A percentile compares a stretch with the other conserved stretches of the same genome.
phyloP scores from a whole-genome alignment of 2,888 invertebrate genomes.

The Micropterix aruncella region DNA sequence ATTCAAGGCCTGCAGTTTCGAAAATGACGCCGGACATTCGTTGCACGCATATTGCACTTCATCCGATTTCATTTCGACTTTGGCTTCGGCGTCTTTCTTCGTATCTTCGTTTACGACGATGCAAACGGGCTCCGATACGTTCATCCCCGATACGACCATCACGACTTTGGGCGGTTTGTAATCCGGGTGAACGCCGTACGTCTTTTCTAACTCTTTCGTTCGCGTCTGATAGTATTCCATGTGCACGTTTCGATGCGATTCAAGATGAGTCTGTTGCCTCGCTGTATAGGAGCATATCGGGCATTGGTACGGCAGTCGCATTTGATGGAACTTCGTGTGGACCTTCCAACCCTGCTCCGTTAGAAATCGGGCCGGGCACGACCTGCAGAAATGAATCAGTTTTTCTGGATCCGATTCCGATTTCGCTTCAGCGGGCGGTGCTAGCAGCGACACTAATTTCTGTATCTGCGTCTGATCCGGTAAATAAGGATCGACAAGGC shows the following conservation, averaged over 20 bases:
- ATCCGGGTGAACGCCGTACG: constrained; percentile 47
- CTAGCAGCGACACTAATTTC: constrained; percentile 25
- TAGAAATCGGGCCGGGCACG: constrained; percentile 75
- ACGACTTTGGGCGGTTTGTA: constrained; percentile 49
- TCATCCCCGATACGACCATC: constrained; percentile 25
- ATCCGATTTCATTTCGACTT: constrained; percentile 16
- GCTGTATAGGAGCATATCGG: constrained; percentile 66
- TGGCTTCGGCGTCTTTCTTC: constrained; percentile 15
- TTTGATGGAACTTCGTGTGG: constrained; percentile 57
- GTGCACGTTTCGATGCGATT: constrained; percentile 59
- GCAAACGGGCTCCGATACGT: neutral
- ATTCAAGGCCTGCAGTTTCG: constrained; percentile 52
- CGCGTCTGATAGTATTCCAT: constrained; percentile 66
- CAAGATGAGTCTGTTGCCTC: constrained; percentile 51
- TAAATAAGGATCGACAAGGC: constrained; percentile 48
- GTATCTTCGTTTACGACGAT: constrained; percentile 12
- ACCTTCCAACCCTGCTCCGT: constrained; percentile 57
- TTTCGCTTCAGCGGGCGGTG: constrained; percentile 24
- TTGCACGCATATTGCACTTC: constrained; percentile 33
- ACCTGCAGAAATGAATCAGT: constrained; percentile 56
- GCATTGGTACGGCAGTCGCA: constrained; percentile 50
- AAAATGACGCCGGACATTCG: constrained; percentile 61
- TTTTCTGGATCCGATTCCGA: constrained; percentile 18
- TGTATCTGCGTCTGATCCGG: constrained; percentile 48
- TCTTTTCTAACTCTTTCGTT: constrained; percentile 50